phyloP scores from a whole-genome alignment of 2,113 vertebrate species.

The Artemisiospiza belli region DNA sequence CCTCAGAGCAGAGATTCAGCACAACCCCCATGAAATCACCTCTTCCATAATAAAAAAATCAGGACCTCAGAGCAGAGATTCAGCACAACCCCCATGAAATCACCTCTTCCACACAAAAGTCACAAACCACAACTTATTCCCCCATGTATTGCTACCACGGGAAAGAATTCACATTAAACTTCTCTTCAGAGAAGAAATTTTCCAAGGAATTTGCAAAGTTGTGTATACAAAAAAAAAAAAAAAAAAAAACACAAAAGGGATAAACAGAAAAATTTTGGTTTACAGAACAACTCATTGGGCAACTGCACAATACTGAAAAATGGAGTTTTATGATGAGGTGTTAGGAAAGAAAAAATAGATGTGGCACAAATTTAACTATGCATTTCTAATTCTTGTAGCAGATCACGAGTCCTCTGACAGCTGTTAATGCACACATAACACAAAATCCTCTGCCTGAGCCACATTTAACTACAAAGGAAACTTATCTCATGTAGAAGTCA shows the following conservation, averaged over 20 bases:
- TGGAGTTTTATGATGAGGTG: neutral
- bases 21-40: neutral
- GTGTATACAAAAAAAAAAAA: neutral
- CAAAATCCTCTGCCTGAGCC: neutral
- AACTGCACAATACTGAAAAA: neutral
- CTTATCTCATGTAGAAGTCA: too few species aligned
- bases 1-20: neutral
- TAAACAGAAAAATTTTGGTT: neutral
- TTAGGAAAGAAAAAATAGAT: neutral
- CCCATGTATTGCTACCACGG: neutral
- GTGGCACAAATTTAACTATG: neutral
- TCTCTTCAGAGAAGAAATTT: neutral
- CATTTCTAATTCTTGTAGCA: neutral
- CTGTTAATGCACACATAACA: neutral
- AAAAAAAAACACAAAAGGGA: neutral
- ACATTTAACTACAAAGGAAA: neutral
- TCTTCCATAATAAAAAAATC: neutral
- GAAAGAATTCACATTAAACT: neutral
- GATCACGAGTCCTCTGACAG: neutral
- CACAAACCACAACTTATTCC: neutral
- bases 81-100: neutral
- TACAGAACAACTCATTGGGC: neutral
- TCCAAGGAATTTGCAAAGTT: neutral
- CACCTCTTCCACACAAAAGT: neutral
- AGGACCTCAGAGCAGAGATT: neutral